Base-by-base conservation (phyloP, 2,113 vertebrate genomes). In the Labeo catla region DNA sequence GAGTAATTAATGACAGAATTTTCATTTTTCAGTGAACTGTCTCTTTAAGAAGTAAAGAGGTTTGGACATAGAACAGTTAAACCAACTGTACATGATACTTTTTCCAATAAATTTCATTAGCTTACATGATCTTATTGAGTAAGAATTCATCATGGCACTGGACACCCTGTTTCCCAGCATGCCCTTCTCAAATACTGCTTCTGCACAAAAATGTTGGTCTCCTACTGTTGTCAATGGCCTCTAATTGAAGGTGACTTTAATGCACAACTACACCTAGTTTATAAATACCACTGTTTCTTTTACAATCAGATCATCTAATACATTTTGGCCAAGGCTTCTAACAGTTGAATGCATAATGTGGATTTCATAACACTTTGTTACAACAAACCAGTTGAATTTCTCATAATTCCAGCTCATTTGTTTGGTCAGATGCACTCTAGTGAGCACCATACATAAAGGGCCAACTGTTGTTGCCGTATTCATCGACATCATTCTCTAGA, bases 401-500 rank as follows among this genome's bases (percentile, higher is more conserved):
- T 12, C 23, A 13, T 63, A 82, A 52, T 74, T 81, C 57, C 47
- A 73, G 39, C 11, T 66, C 15, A 63, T 79, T 86, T 76, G 74
- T 70, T 68, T 49, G 21, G 72, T 76, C 45, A 34, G 21, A 52
- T 84, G 59, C 76, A 9, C 23, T 43, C 74, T 80, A 68, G 43
- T 4, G 54, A 68, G 80, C 36, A 63, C 50, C 78, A 81, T 81
- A 59, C 57, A 86, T 34, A 19, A 86, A 82, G 85, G 78, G 85
- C 68, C 85, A 63, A 52, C 23, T 65, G 77, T 81, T 59, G n/a
- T 86, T 68, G 28, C 19, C 21, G 11, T 49, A 61, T 28, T 84
- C 9, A 36, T 65, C 45, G 28, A 45, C 83, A 68, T 66, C 63
- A 70, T 81, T 54, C 80, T 65, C 66, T 81, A 65, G 13, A 54